A percentile compares a stretch with the other conserved stretches of the same genome.
Evolutionary conservation across 2,797 vertebrate genomes (phyloP).

Genomic region (Varecia variegata): DNA sequence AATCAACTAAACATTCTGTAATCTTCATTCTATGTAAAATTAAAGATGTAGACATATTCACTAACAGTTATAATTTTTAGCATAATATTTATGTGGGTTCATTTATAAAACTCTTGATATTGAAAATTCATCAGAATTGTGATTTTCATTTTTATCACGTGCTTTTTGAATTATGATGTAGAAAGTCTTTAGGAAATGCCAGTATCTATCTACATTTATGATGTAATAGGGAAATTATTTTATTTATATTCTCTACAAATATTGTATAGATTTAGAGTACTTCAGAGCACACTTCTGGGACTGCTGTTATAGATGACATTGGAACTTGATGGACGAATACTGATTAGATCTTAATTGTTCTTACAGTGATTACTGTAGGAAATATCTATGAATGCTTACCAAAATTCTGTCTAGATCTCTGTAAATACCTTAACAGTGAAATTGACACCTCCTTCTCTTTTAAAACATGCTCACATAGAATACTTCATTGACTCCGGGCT

Average conservation of each 20-base stretch:
- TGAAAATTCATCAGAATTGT: background rate
- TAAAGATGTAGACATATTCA: background rate
- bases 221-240: background rate
- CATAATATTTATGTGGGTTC: background rate
- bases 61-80: background rate
- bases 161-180: background rate
- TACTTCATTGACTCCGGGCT: background rate
- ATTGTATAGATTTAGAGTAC: too few relatives aligned
- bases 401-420: background rate
- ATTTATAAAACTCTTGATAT: background rate
- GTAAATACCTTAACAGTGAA: background rate
- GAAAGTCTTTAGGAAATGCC: background rate
- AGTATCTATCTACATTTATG: too few relatives aligned
- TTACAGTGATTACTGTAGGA: background rate
- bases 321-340: accelerated
- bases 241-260: background rate
- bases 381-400: background rate
- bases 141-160: background rate
- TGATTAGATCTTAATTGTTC: background rate
- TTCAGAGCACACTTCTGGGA: too few relatives aligned
- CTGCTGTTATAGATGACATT: background rate
- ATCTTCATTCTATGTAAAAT: background rate
- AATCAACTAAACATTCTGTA: background rate
- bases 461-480: background rate
- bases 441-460: background rate